Conservation (phyloP, 1,140 invertebrate species). For the Catajapyx aquilonaris region DNA sequence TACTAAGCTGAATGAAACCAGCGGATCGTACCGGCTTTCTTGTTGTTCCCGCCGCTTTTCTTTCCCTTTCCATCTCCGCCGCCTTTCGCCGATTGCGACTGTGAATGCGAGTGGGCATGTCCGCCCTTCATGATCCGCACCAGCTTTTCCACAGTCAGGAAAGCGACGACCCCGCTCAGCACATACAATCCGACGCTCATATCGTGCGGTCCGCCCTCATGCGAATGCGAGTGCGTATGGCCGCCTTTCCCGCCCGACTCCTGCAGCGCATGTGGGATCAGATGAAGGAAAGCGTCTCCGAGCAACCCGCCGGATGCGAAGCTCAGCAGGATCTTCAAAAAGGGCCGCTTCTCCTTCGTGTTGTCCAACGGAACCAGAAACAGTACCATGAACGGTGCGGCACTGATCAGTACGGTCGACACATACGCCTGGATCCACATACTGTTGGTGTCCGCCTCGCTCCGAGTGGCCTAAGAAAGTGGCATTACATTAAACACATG, state of each 20-base stretch:
- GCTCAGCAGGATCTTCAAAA: slow-evolving; percentile 72
- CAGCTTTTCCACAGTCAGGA: slow-evolving; percentile 79
- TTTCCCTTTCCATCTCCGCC: slow-evolving; percentile 14
- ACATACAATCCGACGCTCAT: slow-evolving; percentile 76
- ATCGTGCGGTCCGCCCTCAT: slow-evolving; percentile 36
- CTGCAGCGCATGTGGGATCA: slow-evolving; percentile 78
- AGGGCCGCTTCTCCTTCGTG: slow-evolving; percentile 52
- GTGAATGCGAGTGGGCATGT: slow-evolving; percentile 37
- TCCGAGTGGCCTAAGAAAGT: neutral
- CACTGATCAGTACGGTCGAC: slow-evolving; percentile 80
- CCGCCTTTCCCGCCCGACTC: slow-evolving; percentile 18
- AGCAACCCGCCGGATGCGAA: slow-evolving; percentile 88
- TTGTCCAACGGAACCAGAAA: slow-evolving; percentile 86
- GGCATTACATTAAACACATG: neutral
- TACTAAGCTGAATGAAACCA: no score
- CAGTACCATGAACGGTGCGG: slow-evolving; percentile 81
- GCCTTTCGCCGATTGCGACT: slow-evolving; percentile 16
- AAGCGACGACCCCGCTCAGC: slow-evolving; percentile 71
- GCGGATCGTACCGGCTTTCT: no score
- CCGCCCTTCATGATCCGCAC: slow-evolving; percentile 72
- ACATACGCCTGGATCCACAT: slow-evolving; percentile 64
- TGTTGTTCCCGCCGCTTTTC: neutral
- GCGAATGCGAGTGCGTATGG: slow-evolving; percentile 24
- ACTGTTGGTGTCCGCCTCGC: slow-evolving; percentile 22
- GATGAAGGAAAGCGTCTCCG: slow-evolving; percentile 88